Evolutionary conservation across 2,888 invertebrate genomes (phyloP).

Genomic region (Eueremaeus valkanovi): DNA sequence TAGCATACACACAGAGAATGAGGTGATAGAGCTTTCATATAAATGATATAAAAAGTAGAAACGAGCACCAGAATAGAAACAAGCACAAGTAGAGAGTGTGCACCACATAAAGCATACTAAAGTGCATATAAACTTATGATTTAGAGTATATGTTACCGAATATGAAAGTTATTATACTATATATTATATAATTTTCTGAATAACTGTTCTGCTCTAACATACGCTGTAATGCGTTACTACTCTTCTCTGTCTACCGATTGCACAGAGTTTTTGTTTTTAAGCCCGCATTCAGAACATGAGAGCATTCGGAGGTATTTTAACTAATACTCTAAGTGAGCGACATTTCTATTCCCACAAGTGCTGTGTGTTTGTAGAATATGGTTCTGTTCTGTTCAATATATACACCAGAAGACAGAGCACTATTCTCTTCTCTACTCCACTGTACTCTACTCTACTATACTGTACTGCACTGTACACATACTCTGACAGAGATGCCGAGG

Average conservation of each 20-base stretch:
- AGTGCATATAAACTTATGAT: slow-evolving; percentile 23
- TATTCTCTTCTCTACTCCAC: too few species aligned
- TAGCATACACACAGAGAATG: too few species aligned
- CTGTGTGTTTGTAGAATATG: slow-evolving; percentile 23
- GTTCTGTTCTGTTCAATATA: background rate
- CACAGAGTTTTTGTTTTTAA: slow-evolving; percentile 11
- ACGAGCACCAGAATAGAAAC: background rate
- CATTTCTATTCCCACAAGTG: slow-evolving; percentile 36
- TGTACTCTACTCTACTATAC: too few species aligned
- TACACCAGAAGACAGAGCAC: too few species aligned
- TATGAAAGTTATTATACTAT: slow-evolving; percentile 21
- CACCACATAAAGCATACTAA: slow-evolving; percentile 14
- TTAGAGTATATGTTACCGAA: slow-evolving; percentile 32
- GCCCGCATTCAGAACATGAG: too few species aligned
- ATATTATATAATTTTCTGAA: background rate
- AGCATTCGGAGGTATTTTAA: slow-evolving; percentile 25
- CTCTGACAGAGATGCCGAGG: too few species aligned
- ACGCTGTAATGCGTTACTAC: background rate
- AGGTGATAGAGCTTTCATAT: slow-evolving; percentile 20
- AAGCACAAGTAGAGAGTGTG: background rate
- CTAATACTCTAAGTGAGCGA: slow-evolving; percentile 34
- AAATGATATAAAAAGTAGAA: background rate
- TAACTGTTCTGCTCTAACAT: background rate
- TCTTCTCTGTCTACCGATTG: background rate
- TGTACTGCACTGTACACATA: too few species aligned